Evolutionary conservation across 35 echinoderm and acorn worm species (phyloP).

Genomic region (Antedon bifida): DNA sequence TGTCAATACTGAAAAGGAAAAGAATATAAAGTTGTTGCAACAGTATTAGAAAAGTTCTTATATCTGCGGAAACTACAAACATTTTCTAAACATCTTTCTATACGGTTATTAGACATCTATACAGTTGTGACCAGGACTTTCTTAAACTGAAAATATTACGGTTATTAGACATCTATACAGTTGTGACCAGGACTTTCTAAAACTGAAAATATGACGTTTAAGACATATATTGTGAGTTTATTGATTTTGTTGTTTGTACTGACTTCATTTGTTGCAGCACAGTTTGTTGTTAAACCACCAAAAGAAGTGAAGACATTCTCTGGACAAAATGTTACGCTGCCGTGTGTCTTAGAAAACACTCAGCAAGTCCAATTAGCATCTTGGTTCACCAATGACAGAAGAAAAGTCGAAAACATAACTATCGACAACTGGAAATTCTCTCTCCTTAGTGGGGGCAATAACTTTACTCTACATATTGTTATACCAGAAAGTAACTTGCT

Average conservation of each 20-base stretch:
- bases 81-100: too few relatives aligned
- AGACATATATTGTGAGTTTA: background rate
- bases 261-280: background rate
- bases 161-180: too few relatives aligned
- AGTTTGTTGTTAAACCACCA: background rate
- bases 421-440: background rate
- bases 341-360: background rate
- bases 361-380: background rate
- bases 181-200: too few relatives aligned
- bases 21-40: too few relatives aligned
- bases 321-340: background rate
- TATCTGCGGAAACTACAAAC: too few relatives aligned
- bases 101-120: too few relatives aligned
- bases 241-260: background rate
- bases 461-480: background rate
- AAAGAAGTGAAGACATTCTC: background rate
- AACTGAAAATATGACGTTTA: too few relatives aligned
- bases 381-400: too few relatives aligned
- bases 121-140: too few relatives aligned
- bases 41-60: too few relatives aligned
- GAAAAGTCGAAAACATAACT: background rate
- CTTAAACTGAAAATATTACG: too few relatives aligned
- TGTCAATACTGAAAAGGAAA: too few relatives aligned
- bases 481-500: background rate
- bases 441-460: background rate